These are phyloP conservation scores for Trachelus tabidus DNA, from an alignment of 2,888 invertebrate genomes.

Conservation along the genomic window DNA sequence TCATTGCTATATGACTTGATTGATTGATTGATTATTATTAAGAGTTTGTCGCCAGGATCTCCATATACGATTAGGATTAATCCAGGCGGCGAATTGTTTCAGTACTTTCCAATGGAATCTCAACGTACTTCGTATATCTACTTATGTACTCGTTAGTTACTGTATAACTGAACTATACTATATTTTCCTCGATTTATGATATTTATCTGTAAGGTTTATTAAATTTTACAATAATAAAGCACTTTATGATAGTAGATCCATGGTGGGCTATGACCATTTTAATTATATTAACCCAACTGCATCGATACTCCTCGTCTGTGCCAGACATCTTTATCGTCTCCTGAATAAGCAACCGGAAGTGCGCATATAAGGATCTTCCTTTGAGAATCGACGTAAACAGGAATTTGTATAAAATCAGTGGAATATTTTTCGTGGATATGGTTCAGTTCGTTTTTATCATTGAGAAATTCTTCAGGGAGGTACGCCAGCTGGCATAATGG, in stretches of 20 bases:
- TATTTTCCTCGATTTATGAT: slow-evolving; percentile 42
- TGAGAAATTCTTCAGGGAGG: slow-evolving; percentile 33
- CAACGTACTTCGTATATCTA: slow-evolving; percentile 43
- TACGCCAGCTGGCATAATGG: slow-evolving; percentile 54
- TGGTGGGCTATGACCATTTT: not conserved
- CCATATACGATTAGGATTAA: slow-evolving; percentile 16
- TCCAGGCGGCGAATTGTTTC: slow-evolving; percentile 36
- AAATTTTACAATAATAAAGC: slow-evolving; percentile 58
- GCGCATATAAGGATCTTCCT: slow-evolving; percentile 52
- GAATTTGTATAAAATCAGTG: slow-evolving; percentile 33
- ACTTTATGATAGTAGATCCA: slow-evolving; percentile 47
- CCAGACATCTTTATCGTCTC: slow-evolving; percentile 52
- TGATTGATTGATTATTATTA: slow-evolving; percentile 1
- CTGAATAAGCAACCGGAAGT: slow-evolving; percentile 51
- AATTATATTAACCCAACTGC: slow-evolving; percentile 33
- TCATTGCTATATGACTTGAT: not conserved
- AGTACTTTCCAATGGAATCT: slow-evolving; percentile 48
- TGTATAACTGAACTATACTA: slow-evolving; percentile 39
- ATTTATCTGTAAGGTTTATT: slow-evolving; percentile 49
- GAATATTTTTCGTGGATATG: not conserved
- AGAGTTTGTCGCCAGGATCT: slow-evolving; percentile 24
- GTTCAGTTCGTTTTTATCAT: slow-evolving; percentile 4
- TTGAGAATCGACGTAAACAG: slow-evolving; percentile 54
- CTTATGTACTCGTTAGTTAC: slow-evolving; percentile 40
- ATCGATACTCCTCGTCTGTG: slow-evolving; percentile 57